Evolutionary conservation across 2,113 vertebrate genomes (phyloP), one percentile per base, ranked within the genome.

Genomic region (Gavia stellata): DNA sequence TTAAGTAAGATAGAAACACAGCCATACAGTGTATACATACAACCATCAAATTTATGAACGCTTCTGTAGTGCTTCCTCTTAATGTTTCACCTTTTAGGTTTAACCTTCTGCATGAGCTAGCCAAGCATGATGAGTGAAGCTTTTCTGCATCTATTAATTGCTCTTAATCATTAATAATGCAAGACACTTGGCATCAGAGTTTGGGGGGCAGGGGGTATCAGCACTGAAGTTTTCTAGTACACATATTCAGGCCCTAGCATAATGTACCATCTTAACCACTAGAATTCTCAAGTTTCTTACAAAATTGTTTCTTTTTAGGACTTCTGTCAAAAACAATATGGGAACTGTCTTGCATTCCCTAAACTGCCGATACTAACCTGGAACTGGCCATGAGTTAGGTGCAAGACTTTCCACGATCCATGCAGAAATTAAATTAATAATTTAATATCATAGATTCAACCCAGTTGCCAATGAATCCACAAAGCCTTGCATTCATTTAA

Each of bases 161-260:
- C 12, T 80, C 50, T 75, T 75, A 85, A 80, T 62, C 58, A 65
- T 62, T 47, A 82, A 92, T 53, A 77, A 66, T 34, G 45, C 47
- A 47, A 40, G 17, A 85, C 14, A 81, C 10, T n/a, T 38, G 18
- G 14, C 24, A 73, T 33, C 3, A 4, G 61, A 52, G 20, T 33
- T 16, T 40, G 9, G 5, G 9, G 9, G 13, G 9, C 24, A 2
- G 26, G 6, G 9, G 12, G 26, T 16, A 29, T 50, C 3, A 1
- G 3, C 47, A 42, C 19, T 45, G 7, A 44, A 29, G 21, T 53
- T 77, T 90, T 66, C n/a, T 45, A 58, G 23, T 25, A 49, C 21
- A 38, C 21, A 33, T 0, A 1, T 49, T 83, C 55, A 95, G 50
- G 9, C 14, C 18, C 11, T 61, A 79, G 33, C 15, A 53, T 19